Evolutionary conservation across 2,888 invertebrate genomes (phyloP), one percentile per base, ranked within the genome.

Genomic region (Troides aeacus): DNA sequence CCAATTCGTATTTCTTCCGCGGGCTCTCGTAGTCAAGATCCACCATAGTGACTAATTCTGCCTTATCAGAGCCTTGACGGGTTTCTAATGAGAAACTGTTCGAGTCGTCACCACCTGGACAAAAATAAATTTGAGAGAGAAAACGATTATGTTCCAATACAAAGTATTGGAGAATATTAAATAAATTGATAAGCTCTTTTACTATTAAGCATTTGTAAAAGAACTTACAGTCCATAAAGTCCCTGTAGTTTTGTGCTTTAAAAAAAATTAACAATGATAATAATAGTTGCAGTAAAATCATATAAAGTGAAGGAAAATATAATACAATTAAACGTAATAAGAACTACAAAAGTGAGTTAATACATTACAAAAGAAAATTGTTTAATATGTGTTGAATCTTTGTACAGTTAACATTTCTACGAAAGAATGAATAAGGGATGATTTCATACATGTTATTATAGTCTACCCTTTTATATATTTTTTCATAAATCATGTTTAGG

Each of bases 11-110:
- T 72, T 95, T 95, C 85, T 99, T 99, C 72, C 97, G 95, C 0
- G 96, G 94, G n/a, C 97, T 97, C 84, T 99, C 99, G 84, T 98
- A 99, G 89, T 99, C 99, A 56, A 99, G 87, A 80, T 99, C 98
- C 0, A 97, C 96, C 93, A 97, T 95, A 0, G 98, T 98, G 0
- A 97, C 94, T 4, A 99, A 91, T 82, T 98, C 97, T 0, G 98
- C 98, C 72, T 96, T 95, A 76, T 97, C 97, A 0, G 96, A 95
- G 0, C 97, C 97, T 72, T 97, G 96, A 66, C 97, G 93, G 0
- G 96, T 95, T 71, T 96, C 96, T 0, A 98, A 88, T 0, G 96
- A 95, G 84, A 99, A 98, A 72, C 96, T 95, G 80, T 96, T 96
- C 0, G 97, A 96, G 84, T 98, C 98, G 75, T 97, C 97, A 2